phyloP scores from a whole-genome alignment of 2,797 vertebrate species.

The Pseudochaenichthys georgianus region DNA sequence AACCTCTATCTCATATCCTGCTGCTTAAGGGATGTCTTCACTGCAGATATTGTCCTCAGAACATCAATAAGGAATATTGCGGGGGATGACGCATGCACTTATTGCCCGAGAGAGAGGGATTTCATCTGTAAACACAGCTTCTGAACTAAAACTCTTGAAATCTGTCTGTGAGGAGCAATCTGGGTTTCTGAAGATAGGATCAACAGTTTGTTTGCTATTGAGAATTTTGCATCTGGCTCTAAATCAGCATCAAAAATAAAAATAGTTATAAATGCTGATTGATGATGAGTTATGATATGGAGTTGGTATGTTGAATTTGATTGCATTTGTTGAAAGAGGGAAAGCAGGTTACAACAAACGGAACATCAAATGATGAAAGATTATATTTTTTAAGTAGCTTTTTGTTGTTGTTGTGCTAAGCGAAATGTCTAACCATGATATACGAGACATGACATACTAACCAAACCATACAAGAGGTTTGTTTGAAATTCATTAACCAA shows the following conservation, averaged over 20 bases:
- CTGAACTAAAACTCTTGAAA: slow-evolving; percentile 14
- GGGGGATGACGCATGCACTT: slow-evolving; percentile 33
- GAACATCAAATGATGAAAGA: not conserved
- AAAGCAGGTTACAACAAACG: not conserved
- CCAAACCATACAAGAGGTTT: too few species aligned
- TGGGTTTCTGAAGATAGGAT: not conserved
- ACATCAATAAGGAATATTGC: slow-evolving; percentile 58
- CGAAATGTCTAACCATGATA: too few species aligned
- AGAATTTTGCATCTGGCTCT: slow-evolving; percentile 7
- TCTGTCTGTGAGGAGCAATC: not conserved
- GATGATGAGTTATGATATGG: not conserved
- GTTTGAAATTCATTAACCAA: too few species aligned
- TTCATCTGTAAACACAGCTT: slow-evolving; percentile 36
- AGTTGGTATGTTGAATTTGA: not conserved
- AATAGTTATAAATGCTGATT: not conserved
- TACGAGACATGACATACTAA: too few species aligned
- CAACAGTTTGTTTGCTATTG: not conserved
- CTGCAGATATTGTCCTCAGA: slow-evolving; percentile 61
- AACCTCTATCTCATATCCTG: slow-evolving; percentile 61
- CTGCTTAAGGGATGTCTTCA: slow-evolving; percentile 60
- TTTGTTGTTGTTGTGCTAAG: not conserved
- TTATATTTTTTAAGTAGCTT: not conserved
- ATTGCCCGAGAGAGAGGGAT: slow-evolving; percentile 39
- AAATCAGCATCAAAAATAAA: not conserved
- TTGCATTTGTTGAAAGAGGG: not conserved